Evolutionary conservation across 2,113 vertebrate genomes (phyloP), one percentile per base, ranked within the genome.

Genomic region (Phodopus roborovskii): DNA sequence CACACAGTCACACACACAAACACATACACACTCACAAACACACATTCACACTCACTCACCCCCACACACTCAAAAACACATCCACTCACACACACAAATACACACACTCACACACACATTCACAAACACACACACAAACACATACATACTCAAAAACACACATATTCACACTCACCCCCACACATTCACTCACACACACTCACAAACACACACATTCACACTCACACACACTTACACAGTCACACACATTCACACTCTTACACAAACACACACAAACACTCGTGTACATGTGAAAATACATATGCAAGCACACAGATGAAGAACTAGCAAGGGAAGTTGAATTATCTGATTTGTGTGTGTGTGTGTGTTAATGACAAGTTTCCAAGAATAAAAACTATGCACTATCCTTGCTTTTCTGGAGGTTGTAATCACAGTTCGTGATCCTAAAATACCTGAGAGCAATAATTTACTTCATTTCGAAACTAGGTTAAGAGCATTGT

Each of bases 181-280:
- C 45, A 45, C 45, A 45, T 6, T 4, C 45, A 45, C 45, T 4
- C 45, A 45, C 45, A 45, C 45, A 45, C 45, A 45, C 45, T 45
- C 45, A 45, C 45, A 45, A 45, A 45, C 45, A 45, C 6, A 45
- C 45, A 45, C 45, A 45, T 6, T 45, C 45, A 45, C 45, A 45
- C 45, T 4, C 45, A 45, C 45, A 45, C 3, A 45, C 45, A 45
- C 45, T 6, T 6, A 45, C 5, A 22, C 20, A 42, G 6, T 45
- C 71, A 75, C 39, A 45, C 20, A 20, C 33, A 8, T 12, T 28
- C 50, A 78, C 48, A 78, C 48, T 33, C 3, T 0, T 10, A 64
- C 15, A 42, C n/a, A 64, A 9, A 30, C 7, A 3, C 28, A 3
- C 3, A 1, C 28, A n/a, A n/a, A n/a, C n/a, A n/a, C n/a, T 1